Base-by-base conservation (phyloP, 2,888 invertebrate species). In the Drosophila picticornis region DNA sequence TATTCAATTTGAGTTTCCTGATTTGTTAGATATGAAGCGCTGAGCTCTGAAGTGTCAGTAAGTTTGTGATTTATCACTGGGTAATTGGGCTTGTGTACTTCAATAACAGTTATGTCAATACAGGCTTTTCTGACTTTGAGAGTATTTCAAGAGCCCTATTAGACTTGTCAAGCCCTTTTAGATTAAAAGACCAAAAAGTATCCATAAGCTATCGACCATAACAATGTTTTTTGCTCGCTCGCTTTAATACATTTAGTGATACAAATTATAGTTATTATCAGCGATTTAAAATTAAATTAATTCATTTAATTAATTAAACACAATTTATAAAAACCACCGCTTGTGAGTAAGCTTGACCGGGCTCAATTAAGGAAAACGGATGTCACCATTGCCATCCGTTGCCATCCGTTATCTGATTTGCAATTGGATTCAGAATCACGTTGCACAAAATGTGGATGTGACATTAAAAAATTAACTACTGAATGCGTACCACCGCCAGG, bases 1-100 rank as follows among this genome's bases (percentile, higher is more conserved):
- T 84, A 87, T 87, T 80, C 75, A 89, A 89, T 85, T 87, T 84
- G 67, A 73, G 59, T 73, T 75, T 70, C 32, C 71, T 50, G 46
- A 80, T 80, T 69, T 61, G 13, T 22, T 55, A 61, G 63, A 69
- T 72, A 52, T 29, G 32, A 53, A 29, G 31, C 48, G 43, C 29
- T 62, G 40, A 68, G 65, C 57, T 43, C 56, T 69, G 9, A 60
- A 74, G 75, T 75, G 77, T 66, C 60, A 65, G 48, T 40, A 46
- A 67, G 68, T 60, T 64, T 43, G 34, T 48, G 38, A 27, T 65
- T 32, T 57, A 68, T 70, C 65, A 53, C 25, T 46, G 56, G n/a
- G 38, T 40, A 79, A 79, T 72, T 86, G 51, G 53, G n/a, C 34
- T 31, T 60, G 40, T 36, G 19, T 48, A 38, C 57, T 55, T 53